Evolutionary conservation across 2,888 invertebrate species (phyloP), one percentile per base, ranked within the genome.

Genomic region (Noctua pronuba): DNA sequence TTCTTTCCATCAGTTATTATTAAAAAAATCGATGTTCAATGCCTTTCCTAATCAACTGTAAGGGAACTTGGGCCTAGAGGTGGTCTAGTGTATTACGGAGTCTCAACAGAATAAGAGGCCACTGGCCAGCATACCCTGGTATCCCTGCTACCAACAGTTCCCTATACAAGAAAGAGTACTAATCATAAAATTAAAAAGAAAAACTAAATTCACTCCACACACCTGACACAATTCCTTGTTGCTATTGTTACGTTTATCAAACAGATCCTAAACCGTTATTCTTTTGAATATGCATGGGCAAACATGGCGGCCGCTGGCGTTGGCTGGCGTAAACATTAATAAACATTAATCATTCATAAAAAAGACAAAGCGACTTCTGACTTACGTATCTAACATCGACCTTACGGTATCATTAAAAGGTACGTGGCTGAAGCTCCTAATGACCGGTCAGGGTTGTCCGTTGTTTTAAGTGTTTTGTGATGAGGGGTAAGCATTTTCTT

Each of bases 311-410:
- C 90, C 90, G 55, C 31, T 82, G 58, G 81, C 79, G 75, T 81
- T 62, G 10, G 91, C 88, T 86, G 88, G 89, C 86, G 87, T 90
- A 90, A 89, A 83, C 84, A 85, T 83, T 84, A 83, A 85, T 83
- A 83, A 83, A 94, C 95, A 96, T 96, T 95, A 96, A 96, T 97
- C 96, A 96, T 93, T 94, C 94, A 95, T 95, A 96, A 96, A 96
- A 96, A 97, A 96, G 97, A 97, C 96, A 96, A 96, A 96, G 94
- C 92, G 90, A 93, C 92, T 92, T 91, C 91, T 90, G 88, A 90
- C 86, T 88, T 89, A 89, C 90, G 88, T 96, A 96, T 96, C 96
- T 96, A 92, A 89, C 94, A 95, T 95, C 95, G 91, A 90, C 92
- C 91, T 92, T 90, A 92, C 79, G 86, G 90, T 91, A 90, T 93